Evolutionary conservation across 2,113 vertebrate species (phyloP).

Genomic region (Candoia aspera): DNA sequence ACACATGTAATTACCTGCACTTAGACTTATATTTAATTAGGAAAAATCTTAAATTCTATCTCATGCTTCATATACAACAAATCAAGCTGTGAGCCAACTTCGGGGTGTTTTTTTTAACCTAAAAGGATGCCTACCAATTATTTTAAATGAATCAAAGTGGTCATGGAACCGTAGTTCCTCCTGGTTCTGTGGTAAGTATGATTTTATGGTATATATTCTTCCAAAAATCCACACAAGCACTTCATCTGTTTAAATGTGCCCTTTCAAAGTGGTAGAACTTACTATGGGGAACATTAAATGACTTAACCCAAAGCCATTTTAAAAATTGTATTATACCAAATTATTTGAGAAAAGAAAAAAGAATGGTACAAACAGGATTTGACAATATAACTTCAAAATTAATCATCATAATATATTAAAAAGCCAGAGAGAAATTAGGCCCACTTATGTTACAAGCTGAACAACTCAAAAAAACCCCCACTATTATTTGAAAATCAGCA

Average conservation of each 20-base stretch:
- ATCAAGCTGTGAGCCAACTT: not conserved
- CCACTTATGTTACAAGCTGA: not conserved
- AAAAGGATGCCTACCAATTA: not conserved
- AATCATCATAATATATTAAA: not conserved
- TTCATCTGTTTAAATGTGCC: not conserved
- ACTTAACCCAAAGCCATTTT: not conserved
- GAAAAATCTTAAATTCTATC: not conserved
- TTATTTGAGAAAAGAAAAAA: not conserved
- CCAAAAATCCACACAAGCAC: not conserved
- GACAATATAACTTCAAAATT: not conserved
- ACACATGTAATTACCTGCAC: not conserved
- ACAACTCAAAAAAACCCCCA: not conserved
- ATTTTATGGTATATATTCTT: not conserved
- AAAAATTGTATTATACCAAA: not conserved
- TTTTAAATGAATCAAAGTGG: not conserved
- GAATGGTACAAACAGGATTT: not conserved
- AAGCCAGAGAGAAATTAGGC: not conserved
- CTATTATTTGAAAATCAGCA: not conserved
- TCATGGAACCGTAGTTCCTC: not conserved
- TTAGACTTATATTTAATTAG: not conserved
- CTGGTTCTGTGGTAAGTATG: not conserved
- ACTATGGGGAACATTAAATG: not conserved
- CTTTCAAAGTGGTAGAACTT: not conserved
- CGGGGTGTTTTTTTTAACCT: not conserved
- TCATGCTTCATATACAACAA: not conserved